Evolutionary conservation across 2,797 vertebrate species (phyloP), one percentile per base, ranked within the genome.

Genomic region (Sebastolobus alascanus): DNA sequence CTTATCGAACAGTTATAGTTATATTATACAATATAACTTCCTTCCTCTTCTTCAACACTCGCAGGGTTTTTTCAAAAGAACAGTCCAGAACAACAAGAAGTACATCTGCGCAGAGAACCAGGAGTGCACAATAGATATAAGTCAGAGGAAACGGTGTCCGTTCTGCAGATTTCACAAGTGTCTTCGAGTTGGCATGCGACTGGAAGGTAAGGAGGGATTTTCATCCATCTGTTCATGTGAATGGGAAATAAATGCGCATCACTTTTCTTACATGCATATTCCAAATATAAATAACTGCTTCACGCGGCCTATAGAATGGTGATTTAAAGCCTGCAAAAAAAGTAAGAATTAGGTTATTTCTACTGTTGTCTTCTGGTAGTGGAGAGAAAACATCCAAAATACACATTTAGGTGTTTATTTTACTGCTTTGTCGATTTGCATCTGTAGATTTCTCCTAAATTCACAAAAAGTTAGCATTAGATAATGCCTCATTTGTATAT

Each of bases 141-240:
- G 94, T 20, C 97, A 97, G 83, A 95, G 98, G 87, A 98, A 97
- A 90, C 94, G 97, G 38, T 98, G 98, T 85, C 97, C 97, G 0
- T 98, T 95, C 93, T 99, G 97, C 92, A 97, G 98, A 64, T 99
- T 99, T 86, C 97, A 98, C 92, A 99, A 98, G 94, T 98, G 98
- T 91, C 96, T 99, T 31, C 94, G 90, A 33, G 97, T 98, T 87
- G 97, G 98, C 52, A 99, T 98, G 98, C 90, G 96, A 56, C 94
- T 98, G 85, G 98, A 99, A 96, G 98, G 98, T 98, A 95, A 86
- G 90, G 5, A 37, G 52, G 1, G 8, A 5, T 38, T 13, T 37
- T 14, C 35, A 63, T 63, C 33, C 16, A 52, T 20, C 18, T 52
- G 0, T n/a, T 4, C 43, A 46, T 46, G 43, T 46, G 43, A 46